Evolutionary conservation across 2,888 invertebrate species (phyloP).

Genomic region (Pristionchus exspectatus): DNA sequence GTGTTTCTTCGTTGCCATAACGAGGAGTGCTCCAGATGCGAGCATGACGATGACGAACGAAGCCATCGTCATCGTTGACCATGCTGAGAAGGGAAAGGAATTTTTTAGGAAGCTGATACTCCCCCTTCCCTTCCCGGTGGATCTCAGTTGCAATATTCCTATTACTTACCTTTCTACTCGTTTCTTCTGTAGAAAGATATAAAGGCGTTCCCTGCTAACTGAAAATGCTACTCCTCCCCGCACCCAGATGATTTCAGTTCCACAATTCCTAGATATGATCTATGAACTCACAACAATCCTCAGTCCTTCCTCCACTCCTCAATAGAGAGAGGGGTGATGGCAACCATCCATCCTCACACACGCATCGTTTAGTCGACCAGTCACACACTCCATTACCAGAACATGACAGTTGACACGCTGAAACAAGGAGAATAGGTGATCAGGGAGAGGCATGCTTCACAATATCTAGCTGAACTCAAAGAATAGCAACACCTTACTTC

Average conservation of each 20-base stretch:
- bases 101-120: not conserved
- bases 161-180: no score
- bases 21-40: not conserved
- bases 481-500: not conserved
- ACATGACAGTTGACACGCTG: conserved; percentile 49
- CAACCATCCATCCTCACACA: conserved; percentile 40
- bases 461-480: not conserved
- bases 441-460: no score
- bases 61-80: conserved; percentile 33
- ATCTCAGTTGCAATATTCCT: not conserved
- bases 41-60: conserved; percentile 27
- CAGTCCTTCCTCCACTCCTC: conserved; percentile 26
- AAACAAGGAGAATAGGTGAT: not conserved
- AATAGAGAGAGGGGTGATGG: not conserved
- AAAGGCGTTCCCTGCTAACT: no score
- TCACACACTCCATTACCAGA: conserved; percentile 48
- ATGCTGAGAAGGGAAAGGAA: not conserved
- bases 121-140: not conserved
- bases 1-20: conserved; percentile 49
- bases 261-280: no score
- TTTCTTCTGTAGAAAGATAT: no score
- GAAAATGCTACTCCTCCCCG: no score
- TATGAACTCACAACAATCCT: conserved; percentile 47
- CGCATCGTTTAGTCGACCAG: conserved; percentile 28
- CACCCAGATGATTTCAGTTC: no score